Percentiles rank a stretch among this genome's conserved stretches.
phyloP scores from a whole-genome alignment of 2,797 vertebrate genomes.

The Malacoctenus gilli region DNA sequence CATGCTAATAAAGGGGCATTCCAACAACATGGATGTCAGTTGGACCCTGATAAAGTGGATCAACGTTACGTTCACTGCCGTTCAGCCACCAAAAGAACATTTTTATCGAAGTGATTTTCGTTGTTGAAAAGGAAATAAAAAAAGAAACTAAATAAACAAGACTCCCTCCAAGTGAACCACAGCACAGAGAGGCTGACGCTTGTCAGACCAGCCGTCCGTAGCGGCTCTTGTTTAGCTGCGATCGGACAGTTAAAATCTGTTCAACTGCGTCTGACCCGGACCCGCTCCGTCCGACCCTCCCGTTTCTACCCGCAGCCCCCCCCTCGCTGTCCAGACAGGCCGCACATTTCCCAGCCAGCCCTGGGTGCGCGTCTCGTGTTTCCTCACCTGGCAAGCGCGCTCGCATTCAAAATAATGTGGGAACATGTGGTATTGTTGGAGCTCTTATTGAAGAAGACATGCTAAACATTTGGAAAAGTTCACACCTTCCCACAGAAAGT shows the following conservation, averaged over 20 bases:
- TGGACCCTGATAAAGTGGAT: no score
- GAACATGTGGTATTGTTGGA: conserved; percentile 29
- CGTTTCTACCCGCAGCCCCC: conserved; percentile 28
- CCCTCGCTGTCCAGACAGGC: conserved; percentile 26
- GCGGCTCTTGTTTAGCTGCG: conserved; percentile 7
- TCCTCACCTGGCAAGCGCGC: conserved; percentile 44
- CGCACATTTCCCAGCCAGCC: conserved; percentile 40
- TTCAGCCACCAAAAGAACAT: no score
- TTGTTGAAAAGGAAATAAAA: no score
- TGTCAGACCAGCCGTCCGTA: conserved; percentile 12
- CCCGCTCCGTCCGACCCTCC: conserved; percentile 28
- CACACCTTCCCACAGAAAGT: conserved; percentile 53
- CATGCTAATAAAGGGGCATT: no score
- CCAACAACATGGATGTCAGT: no score
- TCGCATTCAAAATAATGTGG: conserved; percentile 39
- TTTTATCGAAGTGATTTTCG: no score
- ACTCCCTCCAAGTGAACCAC: neutral
- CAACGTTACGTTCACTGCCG: no score
- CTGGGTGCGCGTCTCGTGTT: conserved; percentile 48
- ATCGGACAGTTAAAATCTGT: conserved; percentile 35
- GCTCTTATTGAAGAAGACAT: conserved; percentile 55
- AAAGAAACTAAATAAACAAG: no score
- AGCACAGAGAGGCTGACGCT: conserved; percentile 20
- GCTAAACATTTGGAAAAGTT: conserved; percentile 56
- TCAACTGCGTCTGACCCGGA: conserved; percentile 50